Conservation (phyloP, 2,888 invertebrate species). For the Cosmopolites sordidus region DNA sequence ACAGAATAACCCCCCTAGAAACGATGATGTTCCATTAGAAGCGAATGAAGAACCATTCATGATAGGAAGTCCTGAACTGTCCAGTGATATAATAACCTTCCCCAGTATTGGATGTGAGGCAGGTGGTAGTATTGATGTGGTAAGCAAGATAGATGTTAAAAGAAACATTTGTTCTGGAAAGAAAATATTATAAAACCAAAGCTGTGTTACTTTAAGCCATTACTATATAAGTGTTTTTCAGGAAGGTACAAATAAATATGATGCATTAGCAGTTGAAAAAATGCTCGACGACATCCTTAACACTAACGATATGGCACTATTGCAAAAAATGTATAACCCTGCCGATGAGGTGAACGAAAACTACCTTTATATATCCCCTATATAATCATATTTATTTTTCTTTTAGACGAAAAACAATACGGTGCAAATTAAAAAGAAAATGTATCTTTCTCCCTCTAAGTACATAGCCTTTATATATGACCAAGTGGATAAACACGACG, state of each 20-base stretch:
- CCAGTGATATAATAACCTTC: too few species aligned
- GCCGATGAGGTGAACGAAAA: constrained; percentile 21
- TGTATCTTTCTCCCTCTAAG: constrained; percentile 54
- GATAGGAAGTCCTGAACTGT: too few species aligned
- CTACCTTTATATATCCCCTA: background rate
- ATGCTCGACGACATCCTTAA: constrained; percentile 65
- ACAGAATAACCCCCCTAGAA: background rate
- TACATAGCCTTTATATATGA: constrained; percentile 60
- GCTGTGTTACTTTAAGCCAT: too few species aligned
- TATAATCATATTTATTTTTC: background rate
- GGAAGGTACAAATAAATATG: background rate
- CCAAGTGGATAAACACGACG: constrained; percentile 45
- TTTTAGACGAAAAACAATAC: constrained; percentile 7
- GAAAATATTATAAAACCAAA: too few species aligned
- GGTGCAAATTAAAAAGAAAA: constrained; percentile 35
- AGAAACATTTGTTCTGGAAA: too few species aligned
- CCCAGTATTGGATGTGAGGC: too few species aligned
- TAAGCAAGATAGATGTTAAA: too few species aligned
- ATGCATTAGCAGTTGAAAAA: constrained; percentile 45
- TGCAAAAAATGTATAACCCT: constrained; percentile 57
- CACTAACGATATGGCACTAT: constrained; percentile 58
- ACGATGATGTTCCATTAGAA: background rate
- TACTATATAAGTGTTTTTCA: too few species aligned
- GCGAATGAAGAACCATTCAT: background rate
- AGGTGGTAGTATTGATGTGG: too few species aligned